Evolutionary conservation across 2,113 vertebrate species (phyloP).

Genomic region (Puntigrus tetrazona): DNA sequence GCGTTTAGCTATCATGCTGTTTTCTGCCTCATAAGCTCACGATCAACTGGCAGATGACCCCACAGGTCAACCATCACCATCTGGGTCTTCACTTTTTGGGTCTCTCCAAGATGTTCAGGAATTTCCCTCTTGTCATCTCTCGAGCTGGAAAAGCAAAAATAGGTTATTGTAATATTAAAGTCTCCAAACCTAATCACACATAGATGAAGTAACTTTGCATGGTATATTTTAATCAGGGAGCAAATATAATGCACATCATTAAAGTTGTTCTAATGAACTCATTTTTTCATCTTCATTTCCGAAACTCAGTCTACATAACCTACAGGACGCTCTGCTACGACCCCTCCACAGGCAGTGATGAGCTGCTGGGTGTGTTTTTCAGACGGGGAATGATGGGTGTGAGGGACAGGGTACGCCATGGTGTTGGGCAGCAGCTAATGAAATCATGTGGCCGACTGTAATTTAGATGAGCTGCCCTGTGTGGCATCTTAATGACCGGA

Average conservation of each 20-base stretch:
- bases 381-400: not conserved
- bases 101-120: constrained; percentile 97
- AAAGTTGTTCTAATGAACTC: not conserved
- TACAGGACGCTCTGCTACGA: not conserved
- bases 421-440: constrained; percentile 78
- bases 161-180: not conserved
- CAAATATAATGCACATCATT: not conserved
- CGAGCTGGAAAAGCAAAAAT: constrained; percentile 81
- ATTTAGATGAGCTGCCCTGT: constrained; percentile 88
- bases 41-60: not conserved
- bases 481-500: constrained; percentile 90
- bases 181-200: not conserved
- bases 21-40: constrained; percentile 32
- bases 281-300: not conserved
- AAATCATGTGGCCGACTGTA: constrained; percentile 86
- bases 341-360: not conserved
- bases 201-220: not conserved
- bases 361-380: not conserved
- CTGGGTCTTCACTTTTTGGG: constrained; percentile 86
- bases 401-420: constrained; percentile 75
- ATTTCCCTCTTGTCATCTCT: constrained; percentile 98
- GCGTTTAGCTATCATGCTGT: constrained; percentile 22
- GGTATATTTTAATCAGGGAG: not conserved
- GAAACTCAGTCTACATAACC: not conserved
- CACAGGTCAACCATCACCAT: not conserved